Evolutionary conservation across 2,888 invertebrate species (phyloP).

Genomic region (Xestia ashworthii): DNA sequence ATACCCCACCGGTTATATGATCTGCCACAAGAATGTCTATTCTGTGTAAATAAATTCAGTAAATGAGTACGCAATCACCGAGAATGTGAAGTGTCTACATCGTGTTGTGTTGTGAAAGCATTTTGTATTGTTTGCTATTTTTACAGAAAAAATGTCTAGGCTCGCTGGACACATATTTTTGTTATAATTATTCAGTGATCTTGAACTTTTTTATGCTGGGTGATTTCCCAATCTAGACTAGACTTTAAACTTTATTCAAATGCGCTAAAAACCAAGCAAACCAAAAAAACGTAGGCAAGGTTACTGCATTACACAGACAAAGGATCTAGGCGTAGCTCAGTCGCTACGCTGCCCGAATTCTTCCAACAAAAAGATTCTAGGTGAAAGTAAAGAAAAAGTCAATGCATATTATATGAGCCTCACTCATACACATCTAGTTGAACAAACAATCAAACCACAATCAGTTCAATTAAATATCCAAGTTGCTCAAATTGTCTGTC

Average conservation of each 20-base stretch:
- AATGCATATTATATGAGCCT: neutral
- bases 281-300: neutral
- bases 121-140: conserved; percentile 61
- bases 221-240: conserved; percentile 4
- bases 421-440: conserved; percentile 4
- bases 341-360: conserved; percentile 14
- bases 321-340: conserved; percentile 9
- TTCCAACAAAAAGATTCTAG: neutral
- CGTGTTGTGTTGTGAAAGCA: conserved; percentile 71
- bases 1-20: conserved; percentile 77
- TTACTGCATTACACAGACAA: neutral
- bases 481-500: conserved; percentile 42
- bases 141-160: conserved; percentile 55
- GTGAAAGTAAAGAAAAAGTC: conserved; percentile 7
- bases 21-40: conserved; percentile 78
- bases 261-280: neutral
- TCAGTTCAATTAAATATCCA: conserved; percentile 26
- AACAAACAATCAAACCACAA: conserved; percentile 19
- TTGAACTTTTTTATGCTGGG: neutral
- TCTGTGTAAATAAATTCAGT: conserved; percentile 80
- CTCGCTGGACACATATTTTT: conserved; percentile 19
- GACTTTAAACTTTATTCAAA: neutral
- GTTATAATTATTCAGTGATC: neutral
- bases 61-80: conserved; percentile 74
- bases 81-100: conserved; percentile 80